Conservation (phyloP, 2,888 invertebrate species). For the Tridacna gigas region DNA sequence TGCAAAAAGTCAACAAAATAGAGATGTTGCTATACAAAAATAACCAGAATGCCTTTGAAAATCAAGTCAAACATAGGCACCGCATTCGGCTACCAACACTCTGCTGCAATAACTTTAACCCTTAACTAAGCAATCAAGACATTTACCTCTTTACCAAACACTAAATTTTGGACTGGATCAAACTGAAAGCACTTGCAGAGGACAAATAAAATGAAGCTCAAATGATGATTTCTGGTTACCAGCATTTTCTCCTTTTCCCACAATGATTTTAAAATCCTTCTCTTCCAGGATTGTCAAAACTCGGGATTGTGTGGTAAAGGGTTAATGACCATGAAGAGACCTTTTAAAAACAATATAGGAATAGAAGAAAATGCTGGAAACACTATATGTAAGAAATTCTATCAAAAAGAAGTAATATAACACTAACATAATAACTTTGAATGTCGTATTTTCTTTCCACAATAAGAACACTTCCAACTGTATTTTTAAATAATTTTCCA, state of each 20-base stretch:
- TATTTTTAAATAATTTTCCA: constrained; percentile 35
- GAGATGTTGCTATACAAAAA: no score
- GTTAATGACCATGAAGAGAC: background rate
- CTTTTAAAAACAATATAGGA: background rate
- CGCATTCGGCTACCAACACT: no score
- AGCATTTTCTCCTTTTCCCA: background rate
- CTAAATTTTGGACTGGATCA: no score
- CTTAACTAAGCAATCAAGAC: no score
- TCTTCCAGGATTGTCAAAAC: background rate
- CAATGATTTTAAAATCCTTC: background rate
- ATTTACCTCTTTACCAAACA: no score
- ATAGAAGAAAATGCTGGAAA: background rate
- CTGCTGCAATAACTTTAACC: no score
- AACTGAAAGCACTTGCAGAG: no score
- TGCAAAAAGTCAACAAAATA: no score
- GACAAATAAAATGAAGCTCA: background rate
- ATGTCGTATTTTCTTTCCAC: constrained; percentile 32
- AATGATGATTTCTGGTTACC: background rate
- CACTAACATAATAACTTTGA: constrained; percentile 11
- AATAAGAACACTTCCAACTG: constrained; percentile 35
- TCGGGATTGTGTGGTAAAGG: background rate
- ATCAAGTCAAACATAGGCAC: no score
- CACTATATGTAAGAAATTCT: no score
- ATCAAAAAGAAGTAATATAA: background rate
- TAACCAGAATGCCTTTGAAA: no score